Base-by-base conservation (phyloP, 2,113 vertebrate genomes). In the Cavia porcellus region DNA sequence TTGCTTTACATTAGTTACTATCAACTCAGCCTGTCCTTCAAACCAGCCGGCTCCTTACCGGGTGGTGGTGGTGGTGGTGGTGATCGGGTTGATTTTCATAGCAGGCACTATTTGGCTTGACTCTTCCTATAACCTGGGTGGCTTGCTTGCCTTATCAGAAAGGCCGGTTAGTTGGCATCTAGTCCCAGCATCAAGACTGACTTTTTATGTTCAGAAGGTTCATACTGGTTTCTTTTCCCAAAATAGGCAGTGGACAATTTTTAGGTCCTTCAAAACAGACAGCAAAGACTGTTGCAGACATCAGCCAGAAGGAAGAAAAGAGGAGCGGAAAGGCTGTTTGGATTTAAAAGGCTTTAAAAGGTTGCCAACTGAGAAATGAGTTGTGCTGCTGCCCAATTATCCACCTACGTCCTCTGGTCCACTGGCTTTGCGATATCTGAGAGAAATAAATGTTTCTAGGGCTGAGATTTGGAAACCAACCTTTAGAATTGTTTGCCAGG, bases 361-460 rank as follows among this genome's bases (percentile, higher is more conserved):
- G 80, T n/a, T 96, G 95, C 96, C 97, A 93, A 32, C 82, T 80
- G 95, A 97, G 96, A 95, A 89, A 91, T 64, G 93, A 95, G 89
- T 84, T 94, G 79, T 92, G 89, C 12, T 13, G 66, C 68, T 94
- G 93, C 80, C 95, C 93, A 70, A 20, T 97, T 94, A 96, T 64
- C 86, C 80, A 42, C 75, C 83, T 17, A 0, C 85, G 68, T 95
- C 80, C 74, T 89, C 45, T 84, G 93, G 82, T 62, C 86, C 14
- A 7, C 79, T 45, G 61, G n/a, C 66, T 95, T 32, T 0, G 0
- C 28, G 57, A 62, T 77, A 38, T 80, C 80, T 0, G 59, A 90
- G 50, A 96, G 92, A 87, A 97, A 95, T 19, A 93, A 75, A 88
- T 2, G 61, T 86, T 74, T 82, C n/a, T 47, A 9, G 38, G 92